Evolutionary conservation across 2,113 vertebrate genomes (phyloP), one percentile per base, ranked within the genome.

Genomic region (Synchiropus splendidus): DNA sequence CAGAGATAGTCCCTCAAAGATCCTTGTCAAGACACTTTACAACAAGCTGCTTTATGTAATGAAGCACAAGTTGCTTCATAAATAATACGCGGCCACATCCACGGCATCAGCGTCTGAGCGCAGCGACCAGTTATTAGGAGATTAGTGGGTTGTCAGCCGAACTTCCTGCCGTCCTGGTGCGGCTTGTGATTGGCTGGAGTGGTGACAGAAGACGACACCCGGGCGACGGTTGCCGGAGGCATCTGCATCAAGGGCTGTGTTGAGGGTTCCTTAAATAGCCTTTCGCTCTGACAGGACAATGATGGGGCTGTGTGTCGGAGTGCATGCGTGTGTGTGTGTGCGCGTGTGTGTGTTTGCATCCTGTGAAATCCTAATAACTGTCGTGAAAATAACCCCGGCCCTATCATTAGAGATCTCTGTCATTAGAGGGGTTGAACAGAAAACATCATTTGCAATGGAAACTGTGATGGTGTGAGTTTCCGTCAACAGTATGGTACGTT

Each of bases 281-380:
- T 13, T 32, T 2, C 54, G 60, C 68, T 64, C 46, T 80, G 78
- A 78, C 76, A 73, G 59, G 56, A 75, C 78, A 81, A 81, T 73
- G 74, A 76, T 27, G 34, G 61, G 70, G 21, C 49, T 60, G 53
- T 51, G 52, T 39, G 39, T 45, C 21, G 8, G 21, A 27, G 21
- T 27, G 43, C 46, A 8, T 17, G 31, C 36, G 33, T 51, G 18
- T 40, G 11, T 40, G 45, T 38, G 36, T 30, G 42, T 42, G 44
- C 14, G 30, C 39, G 40, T 18, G 32, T 36, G 44, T 51, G 44
- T 39, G 53, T 42, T 49, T n/a, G 35, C 56, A 53, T 62, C 44
- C 61, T 70, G 67, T 71, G 58, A 71, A 80, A 75, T 73, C 51
- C 63, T 74, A 82, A 80, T 77, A 72, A 70, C 72, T 65, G 68